Conservation (phyloP, 2,797 vertebrate genomes). For the Pipistrellus nathusii region DNA sequence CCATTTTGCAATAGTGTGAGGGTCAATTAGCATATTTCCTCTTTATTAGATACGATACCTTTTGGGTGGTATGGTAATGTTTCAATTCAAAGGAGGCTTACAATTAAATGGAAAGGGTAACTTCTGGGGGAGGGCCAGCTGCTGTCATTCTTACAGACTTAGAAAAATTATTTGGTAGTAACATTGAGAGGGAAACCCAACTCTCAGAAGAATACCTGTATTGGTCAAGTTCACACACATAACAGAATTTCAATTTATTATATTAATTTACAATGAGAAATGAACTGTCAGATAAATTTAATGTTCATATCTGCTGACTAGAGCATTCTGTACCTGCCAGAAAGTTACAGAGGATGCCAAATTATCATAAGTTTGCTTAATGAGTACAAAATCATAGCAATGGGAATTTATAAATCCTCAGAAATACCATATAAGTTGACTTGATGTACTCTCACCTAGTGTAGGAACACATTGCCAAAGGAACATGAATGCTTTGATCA, state of each 20-base stretch:
- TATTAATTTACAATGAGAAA: neutral
- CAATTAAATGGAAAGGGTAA: neutral
- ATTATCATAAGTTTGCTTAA: conserved; percentile 36
- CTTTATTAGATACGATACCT: too few relatives aligned
- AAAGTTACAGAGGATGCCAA: neutral
- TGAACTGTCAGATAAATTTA: neutral
- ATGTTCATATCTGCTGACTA: neutral
- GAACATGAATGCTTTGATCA: neutral
- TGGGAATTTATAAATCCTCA: neutral
- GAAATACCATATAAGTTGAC: neutral
- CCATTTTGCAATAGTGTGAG: too few relatives aligned
- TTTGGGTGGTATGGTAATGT: neutral
- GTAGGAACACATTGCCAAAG: neutral
- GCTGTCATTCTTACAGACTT: neutral
- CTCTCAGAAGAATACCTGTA: neutral
- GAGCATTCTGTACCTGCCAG: neutral
- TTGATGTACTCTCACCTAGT: neutral
- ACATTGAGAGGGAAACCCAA: neutral
- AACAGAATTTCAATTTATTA: neutral
- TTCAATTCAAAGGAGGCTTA: neutral
- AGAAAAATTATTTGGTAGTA: neutral
- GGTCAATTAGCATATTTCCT: too few relatives aligned
- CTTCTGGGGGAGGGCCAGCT: neutral
- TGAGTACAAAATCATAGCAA: neutral
- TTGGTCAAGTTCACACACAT: neutral